A percentile compares a stretch with the other conserved stretches of the same genome.
These are phyloP conservation scores for Unio delphinus DNA, from an alignment of 2,888 invertebrate species.

Conservation along the genomic window DNA sequence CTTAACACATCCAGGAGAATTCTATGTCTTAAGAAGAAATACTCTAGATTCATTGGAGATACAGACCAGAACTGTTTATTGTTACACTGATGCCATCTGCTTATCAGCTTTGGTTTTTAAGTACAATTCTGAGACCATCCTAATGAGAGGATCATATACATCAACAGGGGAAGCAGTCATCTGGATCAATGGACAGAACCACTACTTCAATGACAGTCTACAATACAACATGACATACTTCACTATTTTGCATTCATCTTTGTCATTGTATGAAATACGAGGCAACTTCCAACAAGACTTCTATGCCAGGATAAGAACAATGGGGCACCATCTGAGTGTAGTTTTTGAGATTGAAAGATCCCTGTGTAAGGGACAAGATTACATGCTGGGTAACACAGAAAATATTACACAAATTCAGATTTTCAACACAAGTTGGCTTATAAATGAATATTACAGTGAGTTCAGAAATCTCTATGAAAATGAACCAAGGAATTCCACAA, in stretches of 20 bases:
- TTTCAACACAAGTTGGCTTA: constrained; percentile 13
- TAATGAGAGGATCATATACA: constrained; percentile 28
- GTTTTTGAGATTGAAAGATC: constrained; percentile 12
- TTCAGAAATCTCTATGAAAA: constrained; percentile 19
- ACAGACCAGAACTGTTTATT: constrained; percentile 23
- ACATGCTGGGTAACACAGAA: constrained; percentile 16
- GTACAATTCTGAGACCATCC: constrained; percentile 16
- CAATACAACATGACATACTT: constrained; percentile 2
- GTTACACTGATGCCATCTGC: constrained; percentile 24
- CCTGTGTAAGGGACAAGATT: constrained; percentile 10
- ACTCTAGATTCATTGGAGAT: constrained; percentile 9
- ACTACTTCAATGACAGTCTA: constrained; percentile 6
- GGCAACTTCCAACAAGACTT: constrained; percentile 4
- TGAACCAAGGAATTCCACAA: constrained; percentile 15
- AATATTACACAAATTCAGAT: constrained; percentile 3
- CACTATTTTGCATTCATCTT: constrained; percentile 1
- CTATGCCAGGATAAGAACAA: constrained; percentile 9
- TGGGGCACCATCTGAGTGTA: constrained; percentile 16
- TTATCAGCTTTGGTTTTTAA: constrained; percentile 22
- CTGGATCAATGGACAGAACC: constrained; percentile 25
- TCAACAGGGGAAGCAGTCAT: constrained; percentile 10
- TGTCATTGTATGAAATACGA: constrained; percentile 10
- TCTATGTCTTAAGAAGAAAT: constrained; percentile 11
- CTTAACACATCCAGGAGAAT: constrained; percentile 30
- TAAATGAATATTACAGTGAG: constrained; percentile 12